Evolutionary conservation across 2,888 invertebrate genomes (phyloP).

Genomic region (Myathropa florea): DNA sequence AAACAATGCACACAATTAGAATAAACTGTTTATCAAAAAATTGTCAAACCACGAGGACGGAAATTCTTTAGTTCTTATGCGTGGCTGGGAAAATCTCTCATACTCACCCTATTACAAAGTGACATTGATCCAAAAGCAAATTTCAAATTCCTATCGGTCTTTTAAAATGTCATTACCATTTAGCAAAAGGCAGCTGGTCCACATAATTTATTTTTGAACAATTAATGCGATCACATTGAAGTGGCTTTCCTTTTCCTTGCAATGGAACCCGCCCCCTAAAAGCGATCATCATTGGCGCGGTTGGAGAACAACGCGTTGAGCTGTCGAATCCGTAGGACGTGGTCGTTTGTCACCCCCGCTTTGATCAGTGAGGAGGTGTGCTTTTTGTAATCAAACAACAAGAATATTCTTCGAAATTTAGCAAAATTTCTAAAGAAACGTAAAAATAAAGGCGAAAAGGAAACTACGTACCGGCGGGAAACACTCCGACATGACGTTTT

Average conservation of each 20-base stretch:
- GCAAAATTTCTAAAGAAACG: not conserved
- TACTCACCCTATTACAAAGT: conserved; percentile 2
- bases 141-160: not conserved
- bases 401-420: not conserved
- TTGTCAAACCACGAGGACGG: too few species aligned
- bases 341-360: conserved; percentile 21
- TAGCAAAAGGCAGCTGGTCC: conserved; percentile 5
- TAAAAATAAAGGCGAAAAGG: not conserved
- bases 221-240: conserved; percentile 15
- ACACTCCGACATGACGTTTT: conserved; percentile 25
- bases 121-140: conserved; percentile 9
- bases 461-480: conserved; percentile 1
- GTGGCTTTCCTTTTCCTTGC: conserved; percentile 2
- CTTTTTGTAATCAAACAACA: not conserved
- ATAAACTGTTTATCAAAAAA: too few species aligned
- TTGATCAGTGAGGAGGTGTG: not conserved
- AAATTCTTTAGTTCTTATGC: too few species aligned
- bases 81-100: not conserved
- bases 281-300: conserved; percentile 3
- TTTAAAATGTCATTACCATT: conserved; percentile 21
- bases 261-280: conserved; percentile 6
- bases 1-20: too few species aligned
- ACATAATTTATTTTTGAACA: conserved; percentile 4
- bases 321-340: not conserved
- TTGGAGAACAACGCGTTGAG: conserved; percentile 15